phyloP scores from a whole-genome alignment of 2,888 invertebrate species.

The Megastigmus dorsalis region DNA sequence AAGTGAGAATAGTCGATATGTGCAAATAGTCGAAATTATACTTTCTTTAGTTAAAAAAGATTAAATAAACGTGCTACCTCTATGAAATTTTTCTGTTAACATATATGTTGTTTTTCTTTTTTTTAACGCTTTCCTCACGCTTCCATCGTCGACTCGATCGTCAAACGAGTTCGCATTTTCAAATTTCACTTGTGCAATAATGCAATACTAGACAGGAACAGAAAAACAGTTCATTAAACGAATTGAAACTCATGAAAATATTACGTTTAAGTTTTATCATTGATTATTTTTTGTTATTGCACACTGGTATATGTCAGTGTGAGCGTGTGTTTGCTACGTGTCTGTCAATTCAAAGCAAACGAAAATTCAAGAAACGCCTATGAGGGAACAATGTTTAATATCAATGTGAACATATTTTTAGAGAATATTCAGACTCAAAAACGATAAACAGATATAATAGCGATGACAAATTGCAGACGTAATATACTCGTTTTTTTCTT shows the following conservation, averaged over 20 bases:
- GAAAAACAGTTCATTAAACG: too few relatives aligned
- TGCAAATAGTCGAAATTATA: conserved; percentile 52
- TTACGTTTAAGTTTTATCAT: neutral
- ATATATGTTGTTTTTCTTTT: too few relatives aligned
- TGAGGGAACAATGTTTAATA: conserved; percentile 71
- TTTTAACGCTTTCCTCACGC: neutral
- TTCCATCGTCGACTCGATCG: conserved; percentile 42
- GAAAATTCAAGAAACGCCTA: conserved; percentile 58
- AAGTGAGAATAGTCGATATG: conserved; percentile 45
- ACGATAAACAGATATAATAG: conserved; percentile 20
- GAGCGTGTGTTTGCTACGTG: too few relatives aligned
- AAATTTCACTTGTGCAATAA: conserved; percentile 47
- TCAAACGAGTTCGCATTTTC: conserved; percentile 34
- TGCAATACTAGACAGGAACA: neutral
- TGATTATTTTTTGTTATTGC: too few relatives aligned
- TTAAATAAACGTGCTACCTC: conserved; percentile 45
- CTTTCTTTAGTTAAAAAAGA: conserved; percentile 39
- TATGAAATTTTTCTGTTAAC: conserved; percentile 38
- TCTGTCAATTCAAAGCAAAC: conserved; percentile 45
- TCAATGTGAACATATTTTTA: conserved; percentile 72
- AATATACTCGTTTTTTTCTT: conserved; percentile 36
- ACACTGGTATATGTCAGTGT: too few relatives aligned
- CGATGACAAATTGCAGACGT: conserved; percentile 19
- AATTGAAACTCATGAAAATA: neutral
- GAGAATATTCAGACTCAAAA: conserved; percentile 63